Conservation (phyloP, 2,797 vertebrate species). For the Macropodus opercularis region DNA sequence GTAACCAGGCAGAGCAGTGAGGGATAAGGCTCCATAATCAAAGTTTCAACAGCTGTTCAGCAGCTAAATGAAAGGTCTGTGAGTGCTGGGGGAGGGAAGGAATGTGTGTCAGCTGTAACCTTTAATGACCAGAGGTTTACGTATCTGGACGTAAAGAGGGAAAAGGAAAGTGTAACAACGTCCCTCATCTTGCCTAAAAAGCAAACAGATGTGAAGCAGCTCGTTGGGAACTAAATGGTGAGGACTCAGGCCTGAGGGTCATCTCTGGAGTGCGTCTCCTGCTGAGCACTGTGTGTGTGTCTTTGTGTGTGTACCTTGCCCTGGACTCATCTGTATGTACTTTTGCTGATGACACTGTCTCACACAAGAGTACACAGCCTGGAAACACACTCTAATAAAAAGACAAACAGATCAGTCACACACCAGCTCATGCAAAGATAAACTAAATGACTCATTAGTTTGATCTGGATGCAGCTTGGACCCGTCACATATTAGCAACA, state of each 20-base stretch:
- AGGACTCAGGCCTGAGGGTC: constrained; percentile 9
- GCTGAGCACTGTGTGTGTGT: constrained; percentile 4
- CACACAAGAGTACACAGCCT: not conserved
- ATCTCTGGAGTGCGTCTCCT: constrained; percentile 9
- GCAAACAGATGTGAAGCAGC: constrained; percentile 65
- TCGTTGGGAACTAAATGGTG: not conserved
- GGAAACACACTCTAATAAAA: constrained; percentile 33
- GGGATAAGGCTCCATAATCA: constrained; percentile 10
- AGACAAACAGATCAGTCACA: constrained; percentile 22
- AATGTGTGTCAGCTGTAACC: constrained; percentile 52
- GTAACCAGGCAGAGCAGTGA: not conserved
- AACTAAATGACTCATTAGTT: constrained; percentile 36
- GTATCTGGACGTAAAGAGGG: not conserved
- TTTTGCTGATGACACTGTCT: constrained; percentile 40
- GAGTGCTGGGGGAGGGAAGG: constrained; percentile 32
- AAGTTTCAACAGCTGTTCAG: constrained; percentile 38
- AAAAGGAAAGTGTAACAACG: constrained; percentile 44
- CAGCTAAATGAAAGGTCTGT: constrained; percentile 18
- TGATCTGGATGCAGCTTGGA: constrained; percentile 12
- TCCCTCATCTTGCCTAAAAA: constrained; percentile 15
- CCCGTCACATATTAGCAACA: constrained; percentile 13
- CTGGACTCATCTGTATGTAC: constrained; percentile 47
- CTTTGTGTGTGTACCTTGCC: constrained; percentile 60
- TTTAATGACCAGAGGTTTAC: constrained; percentile 16
- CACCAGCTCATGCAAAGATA: constrained; percentile 18